Percentiles rank a stretch among this genome's conserved stretches.
Evolutionary conservation across 2,797 vertebrate species (phyloP).

Genomic region (Danionella dracula): DNA sequence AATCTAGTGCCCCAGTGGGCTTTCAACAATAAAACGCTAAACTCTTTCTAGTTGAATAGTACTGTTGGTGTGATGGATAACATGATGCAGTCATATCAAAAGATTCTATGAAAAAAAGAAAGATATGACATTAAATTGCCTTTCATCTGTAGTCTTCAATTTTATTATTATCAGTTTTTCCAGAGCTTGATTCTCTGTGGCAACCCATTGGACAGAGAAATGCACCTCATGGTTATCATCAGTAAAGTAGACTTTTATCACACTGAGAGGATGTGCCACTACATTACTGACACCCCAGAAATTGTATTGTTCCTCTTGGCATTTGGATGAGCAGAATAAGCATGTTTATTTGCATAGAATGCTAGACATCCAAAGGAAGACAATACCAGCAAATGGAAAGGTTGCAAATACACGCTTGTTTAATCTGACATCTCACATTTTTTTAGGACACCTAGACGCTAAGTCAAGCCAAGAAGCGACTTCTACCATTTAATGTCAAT

Average conservation of each 20-base stretch:
- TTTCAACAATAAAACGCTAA: too few species aligned
- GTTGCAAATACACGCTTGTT: background rate
- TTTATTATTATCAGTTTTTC: constrained; percentile 25
- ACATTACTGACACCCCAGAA: constrained; percentile 29
- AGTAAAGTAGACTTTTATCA: constrained; percentile 37
- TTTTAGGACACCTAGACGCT: too few species aligned
- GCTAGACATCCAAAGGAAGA: constrained; percentile 26
- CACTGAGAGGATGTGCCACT: constrained; percentile 19
- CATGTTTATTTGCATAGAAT: constrained; percentile 6
- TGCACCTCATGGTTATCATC: constrained; percentile 25
- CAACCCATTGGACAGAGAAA: constrained; percentile 22
- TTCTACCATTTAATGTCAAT: too few species aligned
- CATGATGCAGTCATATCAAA: background rate
- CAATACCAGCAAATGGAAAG: constrained; percentile 37
- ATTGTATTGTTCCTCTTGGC: background rate
- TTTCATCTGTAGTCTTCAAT: constrained; percentile 36
- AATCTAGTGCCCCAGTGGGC: too few species aligned
- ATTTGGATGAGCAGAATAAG: constrained; percentile 27
- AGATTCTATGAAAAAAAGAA: constrained; percentile 24
- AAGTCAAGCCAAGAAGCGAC: too few species aligned
- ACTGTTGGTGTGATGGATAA: background rate
- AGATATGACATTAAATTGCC: constrained; percentile 17
- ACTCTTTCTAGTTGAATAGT: background rate
- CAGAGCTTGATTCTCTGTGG: constrained; percentile 36
- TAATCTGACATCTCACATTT: too few species aligned